Evolutionary conservation across 2,113 vertebrate species (phyloP), one percentile per base, ranked within the genome.

Genomic region (Misgurnus mizolepis): DNA sequence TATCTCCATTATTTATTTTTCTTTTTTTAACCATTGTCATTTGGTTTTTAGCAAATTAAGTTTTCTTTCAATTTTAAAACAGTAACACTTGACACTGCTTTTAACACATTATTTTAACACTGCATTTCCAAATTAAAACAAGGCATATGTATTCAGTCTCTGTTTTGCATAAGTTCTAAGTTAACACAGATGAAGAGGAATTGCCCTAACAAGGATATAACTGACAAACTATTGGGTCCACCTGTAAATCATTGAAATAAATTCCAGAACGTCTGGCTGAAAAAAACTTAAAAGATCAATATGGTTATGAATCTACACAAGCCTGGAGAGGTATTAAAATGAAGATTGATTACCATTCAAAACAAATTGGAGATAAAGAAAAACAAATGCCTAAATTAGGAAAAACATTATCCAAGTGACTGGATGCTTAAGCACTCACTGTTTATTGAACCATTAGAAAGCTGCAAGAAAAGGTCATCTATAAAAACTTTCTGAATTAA

Each of bases 121-220:
- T 34, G 27, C 27, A 34, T 34, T 34, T 22, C 22, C 22, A 22
- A 22, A 22, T 22, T 22, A 22, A 22, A 22, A 22, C 22, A 22
- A 22, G 22, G 22, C 22, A 22, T 22, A 22, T 22, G 22, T 22
- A 22, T 22, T 22, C 22, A 22, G 22, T 22, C 22, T 22, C 22
- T 22, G 22, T 22, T 22, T 22, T 22, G 22, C 22, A 22, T 22
- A 22, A 22, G 22, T 22, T 22, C 22, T 22, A 34, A 34, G 27
- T 34, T 34, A 34, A 43, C 55, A 73, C 39, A 60, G n/a, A 22
- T 43, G 39, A 22, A 73, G 11, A 60, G 14, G 12, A 60, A 60
- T 45, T 73, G 70, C 55, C 70, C 55, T 60, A 73, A 73, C n/a
- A 73, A 73, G 70, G 39, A 45, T 34, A 60, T 73, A 73, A 73